These are phyloP conservation scores for Nomada lathburiana DNA, from an alignment of 2,888 invertebrate genomes.

Conservation along the genomic window DNA sequence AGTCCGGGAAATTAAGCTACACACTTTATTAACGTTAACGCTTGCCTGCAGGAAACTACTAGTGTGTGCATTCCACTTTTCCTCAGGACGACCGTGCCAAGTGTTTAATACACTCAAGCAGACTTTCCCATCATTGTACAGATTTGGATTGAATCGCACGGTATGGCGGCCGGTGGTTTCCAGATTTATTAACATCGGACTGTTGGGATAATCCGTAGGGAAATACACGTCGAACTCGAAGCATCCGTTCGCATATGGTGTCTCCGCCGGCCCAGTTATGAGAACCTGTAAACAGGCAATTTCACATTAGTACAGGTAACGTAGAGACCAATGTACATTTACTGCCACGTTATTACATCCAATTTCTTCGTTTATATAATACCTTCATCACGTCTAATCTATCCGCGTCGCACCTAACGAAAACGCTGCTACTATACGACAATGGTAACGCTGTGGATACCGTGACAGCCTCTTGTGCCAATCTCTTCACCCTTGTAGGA, in stretches of 20 bases:
- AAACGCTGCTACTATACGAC: conserved; percentile 96
- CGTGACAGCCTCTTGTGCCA: conserved; percentile 98
- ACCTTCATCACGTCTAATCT: conserved; percentile 98
- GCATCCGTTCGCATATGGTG: conserved; percentile 96
- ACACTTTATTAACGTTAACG: no score
- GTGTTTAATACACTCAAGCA: conserved; percentile 98
- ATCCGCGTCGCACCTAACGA: conserved; percentile 97
- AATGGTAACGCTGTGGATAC: conserved; percentile 96
- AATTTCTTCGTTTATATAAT: conserved; percentile 23
- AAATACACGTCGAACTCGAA: conserved; percentile 96
- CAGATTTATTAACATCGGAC: conserved; percentile 95
- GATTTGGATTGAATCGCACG: conserved; percentile 96
- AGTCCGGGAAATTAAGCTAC: background rate
- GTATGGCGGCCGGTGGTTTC: conserved; percentile 95
- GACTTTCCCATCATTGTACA: conserved; percentile 97
- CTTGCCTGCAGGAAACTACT: conserved; percentile 94
- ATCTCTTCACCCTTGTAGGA: conserved; percentile 94
- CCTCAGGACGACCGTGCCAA: conserved; percentile 98
- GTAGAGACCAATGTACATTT: background rate
- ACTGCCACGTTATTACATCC: background rate
- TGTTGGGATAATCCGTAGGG: conserved; percentile 92
- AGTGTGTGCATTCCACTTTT: conserved; percentile 98
- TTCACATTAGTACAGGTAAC: background rate
- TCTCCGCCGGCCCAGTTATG: conserved; percentile 96
- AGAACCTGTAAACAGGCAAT: conserved; percentile 88